Conservation (phyloP, 2,888 invertebrate genomes). For the Synergus gifuensis region DNA sequence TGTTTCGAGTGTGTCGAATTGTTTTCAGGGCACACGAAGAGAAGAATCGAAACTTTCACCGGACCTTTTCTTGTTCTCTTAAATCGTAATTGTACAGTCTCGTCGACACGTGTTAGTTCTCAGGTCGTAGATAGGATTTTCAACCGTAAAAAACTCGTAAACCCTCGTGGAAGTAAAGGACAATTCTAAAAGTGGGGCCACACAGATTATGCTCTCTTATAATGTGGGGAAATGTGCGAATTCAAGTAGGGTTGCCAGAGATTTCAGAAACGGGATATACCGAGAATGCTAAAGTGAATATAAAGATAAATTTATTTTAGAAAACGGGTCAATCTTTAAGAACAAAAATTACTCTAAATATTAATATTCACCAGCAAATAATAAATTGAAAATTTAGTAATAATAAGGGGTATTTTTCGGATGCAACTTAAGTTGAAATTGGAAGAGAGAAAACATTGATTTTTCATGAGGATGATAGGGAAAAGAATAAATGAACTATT, state of each 20-base stretch:
- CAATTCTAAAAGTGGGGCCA: constrained; percentile 6
- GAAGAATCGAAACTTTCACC: constrained; percentile 50
- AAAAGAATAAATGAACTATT: constrained; percentile 6
- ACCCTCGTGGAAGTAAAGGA: background rate
- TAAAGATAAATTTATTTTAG: background rate
- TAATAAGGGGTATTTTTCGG: background rate
- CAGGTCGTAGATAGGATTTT: constrained; percentile 47
- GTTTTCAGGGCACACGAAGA: constrained; percentile 50
- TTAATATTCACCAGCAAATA: background rate
- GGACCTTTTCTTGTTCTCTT: constrained; percentile 42
- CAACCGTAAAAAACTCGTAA: constrained; percentile 38
- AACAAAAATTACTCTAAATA: background rate
- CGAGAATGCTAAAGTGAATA: background rate
- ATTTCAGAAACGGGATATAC: background rate
- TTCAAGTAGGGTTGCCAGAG: constrained; percentile 11
- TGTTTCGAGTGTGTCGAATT: constrained; percentile 58
- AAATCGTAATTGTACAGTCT: constrained; percentile 42
- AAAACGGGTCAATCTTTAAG: background rate
- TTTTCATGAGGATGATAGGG: background rate
- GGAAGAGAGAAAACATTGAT: constrained; percentile 3
- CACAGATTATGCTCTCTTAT: background rate
- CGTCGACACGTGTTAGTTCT: constrained; percentile 50
- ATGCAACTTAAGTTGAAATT: background rate
- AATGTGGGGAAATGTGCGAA: constrained; percentile 15
- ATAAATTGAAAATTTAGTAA: background rate